Evolutionary conservation across 2,797 vertebrate species (phyloP).

Genomic region (Squalus acanthias): DNA sequence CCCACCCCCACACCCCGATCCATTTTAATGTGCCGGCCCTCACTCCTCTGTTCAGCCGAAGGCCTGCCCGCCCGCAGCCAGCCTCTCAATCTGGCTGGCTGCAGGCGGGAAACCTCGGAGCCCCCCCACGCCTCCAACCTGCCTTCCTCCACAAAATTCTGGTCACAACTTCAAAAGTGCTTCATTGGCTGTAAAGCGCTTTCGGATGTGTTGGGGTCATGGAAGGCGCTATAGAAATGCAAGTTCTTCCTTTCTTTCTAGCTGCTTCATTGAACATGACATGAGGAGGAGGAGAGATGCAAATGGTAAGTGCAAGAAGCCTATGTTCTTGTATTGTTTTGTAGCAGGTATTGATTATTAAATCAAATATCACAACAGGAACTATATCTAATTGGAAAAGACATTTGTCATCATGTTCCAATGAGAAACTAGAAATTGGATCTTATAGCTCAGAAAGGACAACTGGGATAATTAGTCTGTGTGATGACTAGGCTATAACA

Average conservation of each 20-base stretch:
- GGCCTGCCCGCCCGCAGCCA: too few relatives aligned
- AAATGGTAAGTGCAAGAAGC: background rate
- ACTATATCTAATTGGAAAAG: background rate
- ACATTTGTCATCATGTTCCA: background rate
- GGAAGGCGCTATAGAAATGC: background rate
- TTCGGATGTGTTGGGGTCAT: too few relatives aligned
- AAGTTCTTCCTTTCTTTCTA: background rate
- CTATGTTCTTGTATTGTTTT: background rate
- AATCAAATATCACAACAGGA: background rate
- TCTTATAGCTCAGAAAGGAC: background rate
- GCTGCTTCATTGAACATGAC: background rate
- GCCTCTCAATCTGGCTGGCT: too few relatives aligned
- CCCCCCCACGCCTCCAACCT: too few relatives aligned
- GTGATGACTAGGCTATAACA: background rate
- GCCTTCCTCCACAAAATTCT: too few relatives aligned
- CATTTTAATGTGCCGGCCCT: too few relatives aligned
- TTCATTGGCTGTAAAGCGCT: too few relatives aligned
- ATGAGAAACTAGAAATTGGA: background rate
- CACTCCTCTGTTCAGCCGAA: too few relatives aligned
- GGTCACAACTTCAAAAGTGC: too few relatives aligned
- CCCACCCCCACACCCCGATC: too few relatives aligned
- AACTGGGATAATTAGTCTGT: background rate
- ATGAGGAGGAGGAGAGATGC: background rate
- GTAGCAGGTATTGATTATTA: background rate
- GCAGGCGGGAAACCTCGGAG: too few relatives aligned